Conservation (phyloP, 2,797 vertebrate species). For the Sebastiscus tertius region DNA sequence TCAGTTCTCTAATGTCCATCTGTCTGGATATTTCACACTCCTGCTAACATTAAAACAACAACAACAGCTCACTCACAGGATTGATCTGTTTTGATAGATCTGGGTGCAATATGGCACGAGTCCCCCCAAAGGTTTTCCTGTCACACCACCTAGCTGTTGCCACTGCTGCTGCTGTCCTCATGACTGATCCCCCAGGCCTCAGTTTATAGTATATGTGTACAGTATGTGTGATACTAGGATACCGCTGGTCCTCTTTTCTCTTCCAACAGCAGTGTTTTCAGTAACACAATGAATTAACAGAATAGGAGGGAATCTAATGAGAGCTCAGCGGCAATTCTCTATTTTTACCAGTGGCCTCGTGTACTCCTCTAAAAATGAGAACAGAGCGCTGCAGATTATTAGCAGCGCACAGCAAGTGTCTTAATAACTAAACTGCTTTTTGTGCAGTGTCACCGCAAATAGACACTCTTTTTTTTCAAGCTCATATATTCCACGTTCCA, state of each 20-base stretch:
- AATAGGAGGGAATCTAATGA: conserved; percentile 12
- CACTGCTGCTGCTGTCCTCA: background rate
- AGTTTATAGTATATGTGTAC: background rate
- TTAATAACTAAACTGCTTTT: conserved; percentile 23
- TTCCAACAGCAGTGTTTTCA: conserved; percentile 7
- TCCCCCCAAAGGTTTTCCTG: too few species aligned
- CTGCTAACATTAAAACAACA: background rate
- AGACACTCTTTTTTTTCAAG: conserved; percentile 15
- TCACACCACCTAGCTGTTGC: conserved; percentile 6
- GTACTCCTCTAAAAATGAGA: conserved; percentile 27
- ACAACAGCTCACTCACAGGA: too few species aligned
- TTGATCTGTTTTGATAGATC: background rate
- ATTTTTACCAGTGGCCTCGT: conserved; percentile 45
- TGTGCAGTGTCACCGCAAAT: conserved; percentile 40
- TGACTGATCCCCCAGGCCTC: background rate
- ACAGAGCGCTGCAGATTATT: conserved; percentile 32
- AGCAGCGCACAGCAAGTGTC: conserved; percentile 25
- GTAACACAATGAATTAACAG: conserved; percentile 8
- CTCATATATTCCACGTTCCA: conserved; percentile 11
- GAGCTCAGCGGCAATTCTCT: conserved; percentile 30
- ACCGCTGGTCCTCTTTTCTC: background rate
- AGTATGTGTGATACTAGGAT: background rate
- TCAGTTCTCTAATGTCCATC: background rate
- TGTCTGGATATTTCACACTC: background rate
- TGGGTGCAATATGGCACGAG: background rate